phyloP scores from a whole-genome alignment of 64 coral and sea anemone genomes.

The Acropora tenuis region DNA sequence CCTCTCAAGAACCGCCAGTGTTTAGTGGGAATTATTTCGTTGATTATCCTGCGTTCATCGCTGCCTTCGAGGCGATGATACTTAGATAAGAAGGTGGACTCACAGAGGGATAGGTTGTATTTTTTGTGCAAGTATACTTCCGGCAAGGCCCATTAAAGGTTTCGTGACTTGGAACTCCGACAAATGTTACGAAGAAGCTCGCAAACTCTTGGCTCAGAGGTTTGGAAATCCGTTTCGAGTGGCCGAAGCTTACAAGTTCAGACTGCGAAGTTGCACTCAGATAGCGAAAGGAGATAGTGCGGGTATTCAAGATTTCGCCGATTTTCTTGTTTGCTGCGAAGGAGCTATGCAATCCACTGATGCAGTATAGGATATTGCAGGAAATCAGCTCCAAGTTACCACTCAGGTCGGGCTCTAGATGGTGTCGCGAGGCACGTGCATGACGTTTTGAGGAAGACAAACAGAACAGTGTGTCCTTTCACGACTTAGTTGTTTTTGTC shows the following conservation, averaged over 20 bases:
- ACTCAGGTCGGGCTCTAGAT: constrained; percentile 11
- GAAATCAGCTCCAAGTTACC: constrained; percentile 23
- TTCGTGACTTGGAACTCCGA: constrained; percentile 25
- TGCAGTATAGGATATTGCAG: constrained; percentile 11
- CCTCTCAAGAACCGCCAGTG: constrained; percentile 37
- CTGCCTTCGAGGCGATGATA: constrained; percentile 62
- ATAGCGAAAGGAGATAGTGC: background rate
- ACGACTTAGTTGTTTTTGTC: constrained; percentile 51
- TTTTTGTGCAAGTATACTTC: too few species aligned
- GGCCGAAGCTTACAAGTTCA: constrained; percentile 35
- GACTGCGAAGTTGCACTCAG: background rate
- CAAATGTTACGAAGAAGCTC: constrained; percentile 39
- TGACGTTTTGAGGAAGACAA: background rate
- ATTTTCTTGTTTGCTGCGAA: constrained; percentile 41
- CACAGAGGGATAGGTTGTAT: background rate
- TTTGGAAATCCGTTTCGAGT: constrained; percentile 56
- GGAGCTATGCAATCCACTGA: constrained; percentile 22
- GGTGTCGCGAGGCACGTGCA: constrained; percentile 27
- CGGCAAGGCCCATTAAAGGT: constrained; percentile 10
- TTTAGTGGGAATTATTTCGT: constrained; percentile 36
- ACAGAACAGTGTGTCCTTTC: constrained; percentile 15
- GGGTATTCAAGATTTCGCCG: constrained; percentile 33
- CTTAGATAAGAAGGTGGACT: constrained; percentile 7
- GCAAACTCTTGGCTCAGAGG: constrained; percentile 35
- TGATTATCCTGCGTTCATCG: constrained; percentile 45